Evolutionary conservation across 2,888 invertebrate genomes (phyloP).

Genomic region (Amblyjoppa proteus): DNA sequence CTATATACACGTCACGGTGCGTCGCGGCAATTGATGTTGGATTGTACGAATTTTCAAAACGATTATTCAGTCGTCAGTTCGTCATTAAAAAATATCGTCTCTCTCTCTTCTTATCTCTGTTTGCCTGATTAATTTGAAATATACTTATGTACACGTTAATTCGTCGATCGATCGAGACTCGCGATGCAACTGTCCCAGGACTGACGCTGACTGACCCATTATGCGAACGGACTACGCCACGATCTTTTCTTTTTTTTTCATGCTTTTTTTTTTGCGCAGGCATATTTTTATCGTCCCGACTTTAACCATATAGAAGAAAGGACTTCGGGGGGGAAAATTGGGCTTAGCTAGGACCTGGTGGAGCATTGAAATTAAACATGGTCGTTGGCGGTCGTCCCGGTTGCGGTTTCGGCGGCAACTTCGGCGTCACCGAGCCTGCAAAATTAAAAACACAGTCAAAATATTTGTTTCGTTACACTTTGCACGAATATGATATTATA

Average conservation of each 20-base stretch:
- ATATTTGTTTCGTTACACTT: slow-evolving; percentile 52
- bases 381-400: slow-evolving; percentile 82
- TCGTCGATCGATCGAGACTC: slow-evolving; percentile 8
- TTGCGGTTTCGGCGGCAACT: slow-evolving; percentile 83
- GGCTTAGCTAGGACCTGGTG: slow-evolving; percentile 82
- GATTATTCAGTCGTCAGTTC: slow-evolving; percentile 57
- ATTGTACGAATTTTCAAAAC: slow-evolving; percentile 44
- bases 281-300: slow-evolving; percentile 9
- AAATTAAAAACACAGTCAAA: slow-evolving; percentile 46
- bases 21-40: slow-evolving; percentile 25
- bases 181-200: not conserved
- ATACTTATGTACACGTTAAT: slow-evolving; percentile 46
- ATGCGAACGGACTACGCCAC: slow-evolving; percentile 46
- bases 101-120: slow-evolving; percentile 18
- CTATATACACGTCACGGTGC: slow-evolving; percentile 44
- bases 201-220: slow-evolving; percentile 29
- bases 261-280: not conserved
- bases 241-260: slow-evolving; percentile 37
- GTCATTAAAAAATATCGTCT: slow-evolving; percentile 66
- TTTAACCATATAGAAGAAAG: slow-evolving; percentile 28
- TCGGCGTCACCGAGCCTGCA: slow-evolving; percentile 82
- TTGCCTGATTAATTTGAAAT: slow-evolving; percentile 35
- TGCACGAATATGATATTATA: not conserved
- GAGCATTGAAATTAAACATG: slow-evolving; percentile 84
- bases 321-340: slow-evolving; percentile 12